Evolutionary conservation across 2,888 invertebrate species (phyloP), one percentile per base, ranked within the genome.

Genomic region (Drosophila neotestacea): DNA sequence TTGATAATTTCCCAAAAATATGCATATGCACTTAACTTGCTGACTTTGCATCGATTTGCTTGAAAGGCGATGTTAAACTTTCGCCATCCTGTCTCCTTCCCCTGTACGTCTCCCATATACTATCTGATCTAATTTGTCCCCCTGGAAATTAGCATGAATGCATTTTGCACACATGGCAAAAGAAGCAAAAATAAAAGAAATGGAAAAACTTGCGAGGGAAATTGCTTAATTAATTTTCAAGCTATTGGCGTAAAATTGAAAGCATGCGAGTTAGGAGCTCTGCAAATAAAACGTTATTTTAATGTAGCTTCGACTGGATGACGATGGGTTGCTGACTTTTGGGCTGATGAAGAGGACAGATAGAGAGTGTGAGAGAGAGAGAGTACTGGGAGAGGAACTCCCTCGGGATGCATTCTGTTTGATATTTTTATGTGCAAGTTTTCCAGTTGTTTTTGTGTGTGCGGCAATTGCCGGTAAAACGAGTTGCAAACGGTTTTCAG

Each of bases 151-250:
- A 84, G 83, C 84, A 83, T 86, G 81, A 81, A 83, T 81, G 85
- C 86, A 16, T 72, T 64, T 55, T 61, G 42, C 59, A 67, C 73
- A 75, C 46, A 67, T 63, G 65, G 65, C 42, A 61, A 41, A 30
- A 46, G 30, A 22, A 44, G 32, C 2, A 32, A 32, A 32, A 1
- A 9, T 9, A 32, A 60, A 42, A 44, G 41, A 44, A 47, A 56
- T 44, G 51, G 54, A 50, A 74, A 64, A 72, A 65, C 50, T 75
- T 70, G 69, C 54, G 27, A 62, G 69, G 77, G 71, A 82, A 85
- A 83, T 78, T 73, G 76, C 84, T 83, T 88, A 88, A 85, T 85
- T 88, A 88, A 85, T 86, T 85, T 83, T 66, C 68, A 63, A 56
- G 76, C 66, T 55, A 79, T 76, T 73, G 69, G 68, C 77, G 62